These are phyloP conservation scores for Isurus oxyrinchus DNA, from an alignment of 2,113 vertebrate genomes.

Conservation along the genomic window DNA sequence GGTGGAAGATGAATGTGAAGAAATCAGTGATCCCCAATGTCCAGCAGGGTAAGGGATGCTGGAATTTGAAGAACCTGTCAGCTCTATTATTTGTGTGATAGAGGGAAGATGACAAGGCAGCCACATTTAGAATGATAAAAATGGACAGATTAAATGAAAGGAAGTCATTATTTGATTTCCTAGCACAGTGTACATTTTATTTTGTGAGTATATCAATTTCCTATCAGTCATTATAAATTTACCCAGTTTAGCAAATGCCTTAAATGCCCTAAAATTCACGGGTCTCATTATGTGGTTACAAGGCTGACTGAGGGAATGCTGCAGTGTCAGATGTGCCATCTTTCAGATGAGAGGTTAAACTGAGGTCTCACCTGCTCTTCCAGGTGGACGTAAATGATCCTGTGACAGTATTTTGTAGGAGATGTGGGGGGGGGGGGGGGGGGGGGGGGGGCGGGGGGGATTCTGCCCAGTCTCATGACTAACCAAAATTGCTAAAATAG, in stretches of 20 bases:
- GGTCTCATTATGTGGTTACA: background rate
- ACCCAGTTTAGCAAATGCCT: background rate
- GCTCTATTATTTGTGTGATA: background rate
- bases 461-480: background rate
- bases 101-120: background rate
- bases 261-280: background rate
- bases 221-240: background rate
- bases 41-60: conserved; percentile 66
- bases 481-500: background rate
- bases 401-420: background rate
- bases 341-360: background rate
- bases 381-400: background rate
- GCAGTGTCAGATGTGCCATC: too few species aligned
- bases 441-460: background rate
- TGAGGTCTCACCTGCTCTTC: background rate
- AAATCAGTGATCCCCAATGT: conserved; percentile 59
- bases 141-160: background rate
- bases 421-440: too few species aligned
- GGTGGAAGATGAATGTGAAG: conserved; percentile 53
- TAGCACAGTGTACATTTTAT: background rate
- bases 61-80: background rate
- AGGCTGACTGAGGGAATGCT: background rate
- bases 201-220: background rate
- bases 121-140: background rate
- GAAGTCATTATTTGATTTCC: background rate